Evolutionary conservation across 1,140 invertebrate species (phyloP).

Genomic region (Ridgeia piscesae): DNA sequence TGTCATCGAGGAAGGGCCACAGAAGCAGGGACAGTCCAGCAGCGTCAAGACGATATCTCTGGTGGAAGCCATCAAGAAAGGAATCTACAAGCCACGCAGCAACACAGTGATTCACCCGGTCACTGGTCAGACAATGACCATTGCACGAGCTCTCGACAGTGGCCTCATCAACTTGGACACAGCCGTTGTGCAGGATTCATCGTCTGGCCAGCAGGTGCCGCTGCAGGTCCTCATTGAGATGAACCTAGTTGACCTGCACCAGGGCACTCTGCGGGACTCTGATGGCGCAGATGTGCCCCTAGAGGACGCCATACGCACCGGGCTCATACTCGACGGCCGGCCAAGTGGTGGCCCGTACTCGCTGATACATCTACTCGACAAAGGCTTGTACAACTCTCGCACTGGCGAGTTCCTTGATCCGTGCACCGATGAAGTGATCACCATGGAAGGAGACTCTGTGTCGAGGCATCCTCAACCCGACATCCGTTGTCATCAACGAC

Average conservation of each 20-base stretch:
- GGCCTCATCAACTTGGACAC: conserved; percentile 41
- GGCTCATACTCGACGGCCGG: conserved; percentile 21
- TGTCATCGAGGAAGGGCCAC: not conserved
- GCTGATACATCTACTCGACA: conserved; percentile 25
- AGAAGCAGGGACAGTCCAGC: not conserved
- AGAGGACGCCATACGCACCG: conserved; percentile 66
- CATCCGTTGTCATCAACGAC: conserved; percentile 33
- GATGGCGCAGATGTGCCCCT: conserved; percentile 69
- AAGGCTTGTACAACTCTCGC: conserved; percentile 26
- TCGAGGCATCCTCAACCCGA: conserved; percentile 64
- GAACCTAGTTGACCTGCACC: conserved; percentile 63
- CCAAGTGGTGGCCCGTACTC: conserved; percentile 8
- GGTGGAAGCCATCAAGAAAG: conserved; percentile 71
- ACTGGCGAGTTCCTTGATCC: conserved; percentile 73
- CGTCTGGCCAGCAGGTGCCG: conserved; percentile 42
- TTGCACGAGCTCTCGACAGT: conserved; percentile 45
- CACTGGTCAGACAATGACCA: conserved; percentile 66
- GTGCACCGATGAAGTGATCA: conserved; percentile 72
- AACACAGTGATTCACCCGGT: conserved; percentile 72
- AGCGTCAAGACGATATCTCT: not conserved
- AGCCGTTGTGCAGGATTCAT: conserved; percentile 66
- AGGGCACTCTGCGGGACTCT: conserved; percentile 64
- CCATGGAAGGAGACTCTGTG: conserved; percentile 83
- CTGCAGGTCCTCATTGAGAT: conserved; percentile 16
- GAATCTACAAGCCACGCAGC: conserved; percentile 70